A percentile compares a stretch with the other conserved stretches of the same genome.
Conservation (phyloP, 2,888 invertebrate species). For the Cylindroiulus punctatus region DNA sequence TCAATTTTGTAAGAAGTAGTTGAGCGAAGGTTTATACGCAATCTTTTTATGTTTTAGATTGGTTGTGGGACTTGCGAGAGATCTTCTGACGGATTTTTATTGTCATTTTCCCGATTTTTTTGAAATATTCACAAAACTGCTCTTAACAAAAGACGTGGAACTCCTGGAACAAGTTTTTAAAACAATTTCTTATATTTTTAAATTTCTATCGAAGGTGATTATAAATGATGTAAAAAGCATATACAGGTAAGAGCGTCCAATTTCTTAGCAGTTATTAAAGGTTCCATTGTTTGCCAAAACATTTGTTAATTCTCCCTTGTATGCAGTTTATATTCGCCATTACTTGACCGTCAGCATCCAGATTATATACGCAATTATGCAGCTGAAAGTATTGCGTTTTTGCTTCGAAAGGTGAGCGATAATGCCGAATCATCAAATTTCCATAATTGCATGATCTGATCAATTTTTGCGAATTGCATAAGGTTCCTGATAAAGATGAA, state of each 20-base stretch:
- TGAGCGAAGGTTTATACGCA: neutral
- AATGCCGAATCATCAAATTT: neutral
- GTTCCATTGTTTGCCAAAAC: neutral
- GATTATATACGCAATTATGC: slow-evolving; percentile 91
- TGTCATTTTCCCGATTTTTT: slow-evolving; percentile 82
- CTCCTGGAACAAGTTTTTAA: slow-evolving; percentile 86
- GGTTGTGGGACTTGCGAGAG: slow-evolving; percentile 84
- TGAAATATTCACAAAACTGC: slow-evolving; percentile 75
- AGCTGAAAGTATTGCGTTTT: slow-evolving; percentile 94
- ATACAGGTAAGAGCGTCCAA: slow-evolving; percentile 58
- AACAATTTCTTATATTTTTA: slow-evolving; percentile 89
- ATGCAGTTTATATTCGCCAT: slow-evolving; percentile 68
- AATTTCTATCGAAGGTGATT: slow-evolving; percentile 81
- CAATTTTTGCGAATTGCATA: slow-evolving; percentile 56
- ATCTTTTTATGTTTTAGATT: slow-evolving; percentile 71
- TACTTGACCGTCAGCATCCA: slow-evolving; percentile 81
- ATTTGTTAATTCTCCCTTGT: neutral
- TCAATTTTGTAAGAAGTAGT: slow-evolving; percentile 33
- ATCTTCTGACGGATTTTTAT: slow-evolving; percentile 89
- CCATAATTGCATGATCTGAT: neutral
- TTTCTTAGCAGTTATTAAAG: neutral
- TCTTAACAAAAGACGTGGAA: slow-evolving; percentile 82
- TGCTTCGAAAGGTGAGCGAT: slow-evolving; percentile 76
- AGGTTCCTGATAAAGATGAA: slow-evolving; percentile 78
- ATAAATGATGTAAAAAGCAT: slow-evolving; percentile 61